Evolutionary conservation across 2,888 invertebrate species (phyloP).

Genomic region (Thera obeliscata): DNA sequence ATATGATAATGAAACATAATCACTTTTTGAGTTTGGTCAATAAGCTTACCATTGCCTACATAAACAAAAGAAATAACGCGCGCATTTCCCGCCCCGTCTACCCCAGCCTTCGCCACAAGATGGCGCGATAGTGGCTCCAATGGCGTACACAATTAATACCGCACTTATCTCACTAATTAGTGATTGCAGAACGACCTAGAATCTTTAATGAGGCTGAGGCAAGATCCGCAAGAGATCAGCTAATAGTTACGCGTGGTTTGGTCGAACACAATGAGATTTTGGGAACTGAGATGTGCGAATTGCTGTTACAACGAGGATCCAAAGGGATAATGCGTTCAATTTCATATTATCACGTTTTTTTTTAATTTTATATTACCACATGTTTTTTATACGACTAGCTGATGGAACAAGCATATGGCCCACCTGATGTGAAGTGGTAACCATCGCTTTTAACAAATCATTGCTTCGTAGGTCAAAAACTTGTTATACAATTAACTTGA

Average conservation of each 20-base stretch:
- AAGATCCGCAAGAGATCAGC: constrained; percentile 70
- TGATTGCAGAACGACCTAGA: constrained; percentile 81
- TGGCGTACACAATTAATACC: constrained; percentile 82
- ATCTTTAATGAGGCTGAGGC: constrained; percentile 80
- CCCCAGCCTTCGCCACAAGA: constrained; percentile 48
- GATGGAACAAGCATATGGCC: too few species aligned
- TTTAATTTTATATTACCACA: too few species aligned
- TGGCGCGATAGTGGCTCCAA: constrained; percentile 72
- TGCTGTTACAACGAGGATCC: neutral
- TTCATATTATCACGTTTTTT: too few species aligned
- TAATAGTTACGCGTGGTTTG: constrained; percentile 45
- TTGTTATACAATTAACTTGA: too few species aligned
- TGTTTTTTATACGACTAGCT: too few species aligned
- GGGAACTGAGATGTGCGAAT: constrained; percentile 15
- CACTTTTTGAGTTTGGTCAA: too few species aligned
- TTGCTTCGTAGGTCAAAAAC: too few species aligned
- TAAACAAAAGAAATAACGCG: constrained; percentile 1
- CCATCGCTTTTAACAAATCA: too few species aligned
- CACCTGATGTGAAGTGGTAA: too few species aligned
- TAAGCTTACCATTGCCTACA: neutral
- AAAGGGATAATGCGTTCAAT: too few species aligned
- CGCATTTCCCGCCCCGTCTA: constrained; percentile 16
- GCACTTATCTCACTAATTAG: constrained; percentile 82
- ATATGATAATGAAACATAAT: too few species aligned
- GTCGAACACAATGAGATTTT: constrained; percentile 33